Evolutionary conservation across 2,113 vertebrate genomes (phyloP), one percentile per base, ranked within the genome.

Genomic region (Nerophis ophidion): DNA sequence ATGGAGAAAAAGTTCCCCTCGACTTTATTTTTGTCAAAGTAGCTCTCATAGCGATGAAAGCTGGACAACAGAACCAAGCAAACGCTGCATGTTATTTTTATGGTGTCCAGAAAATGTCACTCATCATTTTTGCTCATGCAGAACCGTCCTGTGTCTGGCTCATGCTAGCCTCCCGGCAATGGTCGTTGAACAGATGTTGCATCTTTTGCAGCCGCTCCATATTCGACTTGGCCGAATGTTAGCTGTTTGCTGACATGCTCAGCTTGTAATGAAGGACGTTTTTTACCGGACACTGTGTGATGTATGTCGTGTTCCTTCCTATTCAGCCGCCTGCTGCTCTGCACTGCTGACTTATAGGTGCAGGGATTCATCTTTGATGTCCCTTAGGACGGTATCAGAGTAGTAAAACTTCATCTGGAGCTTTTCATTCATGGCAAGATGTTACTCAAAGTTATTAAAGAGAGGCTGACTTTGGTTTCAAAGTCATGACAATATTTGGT

Each of bases 291-390:
- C 60, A 65, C 26, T 60, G 52, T 75, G 74, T 82, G 7, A 12
- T 80, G 67, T 60, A 75, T 77, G 67, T 56, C 42, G 44, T 56
- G 60, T 60, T 74, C 58, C 60, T 79, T 79, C 65, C 60, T 72
- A 66, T 48, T 66, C 63, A 50, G 48, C 70, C 42, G 36, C 40
- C 70, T 57, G 50, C 65, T 77, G 65, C 61, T 67, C 59, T 59
- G 46, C 6, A 11, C 54, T 16, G 33, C 42, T 75, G 71, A 75
- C 65, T 74, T 73, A 70, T 48, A 52, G 48, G 60, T 58, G 7
- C 54, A 64, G 63, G 72, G 46, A 65, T 70, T 40, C 1, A 58
- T 46, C 63, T 74, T 79, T 81, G 61, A 71, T 61, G 59, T 76
- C 71, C 61, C 71, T 16, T 34, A 46, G 66, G 72, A 72, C 69